Evolutionary conservation across 2,888 invertebrate species (phyloP).

Genomic region (Epsilonema sp.): DNA sequence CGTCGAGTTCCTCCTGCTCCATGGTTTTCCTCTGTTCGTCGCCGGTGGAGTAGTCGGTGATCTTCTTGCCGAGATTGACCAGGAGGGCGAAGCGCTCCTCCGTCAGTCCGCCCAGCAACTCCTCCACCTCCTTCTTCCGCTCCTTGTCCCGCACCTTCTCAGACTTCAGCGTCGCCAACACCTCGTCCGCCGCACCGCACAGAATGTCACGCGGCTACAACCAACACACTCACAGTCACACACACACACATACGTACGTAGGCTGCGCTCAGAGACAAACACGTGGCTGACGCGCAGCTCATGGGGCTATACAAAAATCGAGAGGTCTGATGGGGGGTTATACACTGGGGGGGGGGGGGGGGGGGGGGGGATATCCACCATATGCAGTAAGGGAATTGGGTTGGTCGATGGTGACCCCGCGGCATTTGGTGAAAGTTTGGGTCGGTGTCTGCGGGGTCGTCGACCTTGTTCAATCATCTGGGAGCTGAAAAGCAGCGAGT

Average conservation of each 20-base stretch:
- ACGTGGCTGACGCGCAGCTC: too few relatives aligned
- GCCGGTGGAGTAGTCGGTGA: constrained; percentile 65
- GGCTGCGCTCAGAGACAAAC: too few relatives aligned
- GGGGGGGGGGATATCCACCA: too few relatives aligned
- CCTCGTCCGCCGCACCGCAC: constrained; percentile 98
- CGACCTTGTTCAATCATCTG: too few relatives aligned
- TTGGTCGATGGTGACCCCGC: too few relatives aligned
- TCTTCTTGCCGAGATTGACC: constrained; percentile 90
- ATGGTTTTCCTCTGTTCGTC: constrained; percentile 11
- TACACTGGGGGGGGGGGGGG: too few relatives aligned
- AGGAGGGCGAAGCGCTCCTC: constrained; percentile 75
- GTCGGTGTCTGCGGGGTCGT: too few relatives aligned
- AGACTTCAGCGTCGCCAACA: constrained; percentile 76
- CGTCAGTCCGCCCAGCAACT: constrained; percentile 54
- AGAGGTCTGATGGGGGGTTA: too few relatives aligned
- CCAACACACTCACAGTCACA: constrained; percentile 40
- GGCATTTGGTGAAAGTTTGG: too few relatives aligned
- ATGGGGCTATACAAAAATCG: too few relatives aligned
- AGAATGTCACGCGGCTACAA: constrained; percentile 70
- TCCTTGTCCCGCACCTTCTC: constrained; percentile 80
- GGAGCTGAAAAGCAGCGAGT: too few relatives aligned
- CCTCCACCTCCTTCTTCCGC: constrained; percentile 68
- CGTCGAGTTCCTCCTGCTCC: constrained; percentile 58
- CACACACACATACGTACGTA: neutral
- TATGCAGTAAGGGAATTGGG: too few relatives aligned